Evolutionary conservation across 2,888 invertebrate species (phyloP), one percentile per base, ranked within the genome.

Genomic region (Aelia acuminata): DNA sequence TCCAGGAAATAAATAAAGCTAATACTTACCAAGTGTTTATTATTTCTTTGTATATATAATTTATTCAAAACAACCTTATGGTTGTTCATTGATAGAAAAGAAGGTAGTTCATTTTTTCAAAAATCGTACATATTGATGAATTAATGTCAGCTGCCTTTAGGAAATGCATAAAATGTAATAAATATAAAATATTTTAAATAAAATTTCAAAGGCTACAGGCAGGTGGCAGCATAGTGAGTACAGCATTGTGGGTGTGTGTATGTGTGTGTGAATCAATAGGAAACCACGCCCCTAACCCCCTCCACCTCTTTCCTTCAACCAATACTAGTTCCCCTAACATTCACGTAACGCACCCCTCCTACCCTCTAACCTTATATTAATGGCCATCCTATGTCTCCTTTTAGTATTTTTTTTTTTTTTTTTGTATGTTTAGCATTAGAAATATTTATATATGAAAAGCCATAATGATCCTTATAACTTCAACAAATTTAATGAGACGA

Each of bases 261-360:
- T 70, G 80, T 80, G 80, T 80, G 80, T n/a, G 85, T 85, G 85
- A 85, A 85, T 85, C 85, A 85, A 85, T 85, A 85, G 35, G n/a
- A 43, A 13, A 35, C 85, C 85, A 85, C 85, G 85, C 85, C 85
- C 85, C 31, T n/a, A 39, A 3, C n/a, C 39, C 85, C 85, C 50
- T 84, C 84, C 84, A 84, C 48, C 8, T n/a, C 31, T 7, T 48
- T 35, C 49, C n/a, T 53, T 57, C 53, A 15, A 39, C 85, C 85
- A 85, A 85, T 85, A 22, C 18, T 31, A 85, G 50, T n/a, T 20
- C 35, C 53, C 35, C 53, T 85, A 53, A 85, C 85, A 85, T 85
- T 39, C 26, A 18, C 53, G 39, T 85, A 13, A 39, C 85, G 31
- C 85, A 39, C 85, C 53, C 85, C 85, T 31, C 85, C 53, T 53